These are phyloP conservation scores for Calosoma granatense DNA, from an alignment of 1,140 invertebrate species.

Conservation along the genomic window DNA sequence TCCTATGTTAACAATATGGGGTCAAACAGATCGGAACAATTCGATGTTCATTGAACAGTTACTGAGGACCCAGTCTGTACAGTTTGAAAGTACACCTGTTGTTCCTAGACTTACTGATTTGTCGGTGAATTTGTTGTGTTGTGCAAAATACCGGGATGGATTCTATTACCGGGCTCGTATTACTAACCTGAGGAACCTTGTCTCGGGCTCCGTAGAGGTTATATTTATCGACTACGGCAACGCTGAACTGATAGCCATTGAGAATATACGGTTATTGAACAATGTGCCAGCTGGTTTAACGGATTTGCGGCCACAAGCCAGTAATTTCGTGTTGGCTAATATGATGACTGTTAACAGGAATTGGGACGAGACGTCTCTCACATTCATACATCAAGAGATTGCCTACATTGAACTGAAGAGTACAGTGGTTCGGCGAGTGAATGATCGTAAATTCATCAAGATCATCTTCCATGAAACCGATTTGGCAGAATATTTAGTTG, in stretches of 20 bases:
- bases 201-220: conserved; percentile 42
- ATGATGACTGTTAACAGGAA: conserved; percentile 34
- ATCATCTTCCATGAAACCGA: conserved; percentile 37
- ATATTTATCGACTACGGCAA: conserved; percentile 65
- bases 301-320: conserved; percentile 41
- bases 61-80: conserved; percentile 34
- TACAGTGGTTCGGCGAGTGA: conserved; percentile 31
- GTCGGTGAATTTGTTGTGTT: conserved; percentile 42
- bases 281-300: conserved; percentile 39
- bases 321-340: conserved; percentile 43
- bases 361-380: conserved; percentile 41
- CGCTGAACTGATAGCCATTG: conserved; percentile 40
- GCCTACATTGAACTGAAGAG: conserved; percentile 40
- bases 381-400: conserved; percentile 37
- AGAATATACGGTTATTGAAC: conserved; percentile 44
- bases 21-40: conserved; percentile 42
- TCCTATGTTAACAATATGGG: conserved; percentile 55
- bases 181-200: conserved; percentile 33
- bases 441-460: conserved; percentile 33
- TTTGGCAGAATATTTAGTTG: conserved; percentile 32
- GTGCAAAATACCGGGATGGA: conserved; percentile 52
- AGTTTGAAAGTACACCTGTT: conserved; percentile 38
- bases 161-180: conserved; percentile 52
- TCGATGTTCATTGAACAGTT: conserved; percentile 43
- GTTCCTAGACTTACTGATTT: conserved; percentile 31